Conservation (phyloP, 2,888 invertebrate species). For the Troglohyphantes excavatus region DNA sequence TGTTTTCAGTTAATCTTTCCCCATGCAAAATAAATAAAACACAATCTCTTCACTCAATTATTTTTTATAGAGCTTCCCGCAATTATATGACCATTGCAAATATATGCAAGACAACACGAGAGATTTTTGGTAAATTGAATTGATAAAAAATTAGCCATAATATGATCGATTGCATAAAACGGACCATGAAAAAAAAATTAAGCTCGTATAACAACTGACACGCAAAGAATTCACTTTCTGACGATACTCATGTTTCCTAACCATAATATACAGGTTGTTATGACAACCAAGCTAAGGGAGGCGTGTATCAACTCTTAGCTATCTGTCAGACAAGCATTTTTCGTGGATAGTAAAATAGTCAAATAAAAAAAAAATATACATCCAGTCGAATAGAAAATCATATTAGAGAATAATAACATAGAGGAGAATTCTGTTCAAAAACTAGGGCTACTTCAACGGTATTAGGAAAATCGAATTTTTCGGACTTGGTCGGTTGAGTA, state of each 20-base stretch:
- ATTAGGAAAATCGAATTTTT: constrained; percentile 68
- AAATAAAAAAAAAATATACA: constrained; percentile 42
- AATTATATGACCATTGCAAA: too few species aligned
- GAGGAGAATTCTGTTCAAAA: constrained; percentile 13
- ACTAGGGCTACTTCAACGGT: constrained; percentile 38
- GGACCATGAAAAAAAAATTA: constrained; percentile 11
- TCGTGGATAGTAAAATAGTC: constrained; percentile 3
- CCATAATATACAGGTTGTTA: constrained; percentile 40
- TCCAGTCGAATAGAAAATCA: constrained; percentile 30
- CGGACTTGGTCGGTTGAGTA: constrained; percentile 38
- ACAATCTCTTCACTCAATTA: too few species aligned
- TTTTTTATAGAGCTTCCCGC: too few species aligned
- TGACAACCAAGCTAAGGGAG: constrained; percentile 47
- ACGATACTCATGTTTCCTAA: constrained; percentile 26
- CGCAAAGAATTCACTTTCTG: constrained; percentile 27
- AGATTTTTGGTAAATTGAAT: not conserved
- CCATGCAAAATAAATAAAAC: too few species aligned
- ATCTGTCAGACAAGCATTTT: constrained; percentile 20
- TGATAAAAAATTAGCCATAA: not conserved
- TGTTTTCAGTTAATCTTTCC: too few species aligned
- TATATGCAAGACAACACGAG: too few species aligned
- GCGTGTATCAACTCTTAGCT: constrained; percentile 26
- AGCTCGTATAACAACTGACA: constrained; percentile 26
- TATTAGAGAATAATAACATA: constrained; percentile 61
- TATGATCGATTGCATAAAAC: constrained; percentile 42